These are phyloP conservation scores for Callyntrura guangdongensis DNA, from an alignment of 2,888 invertebrate species.

Conservation along the genomic window DNA sequence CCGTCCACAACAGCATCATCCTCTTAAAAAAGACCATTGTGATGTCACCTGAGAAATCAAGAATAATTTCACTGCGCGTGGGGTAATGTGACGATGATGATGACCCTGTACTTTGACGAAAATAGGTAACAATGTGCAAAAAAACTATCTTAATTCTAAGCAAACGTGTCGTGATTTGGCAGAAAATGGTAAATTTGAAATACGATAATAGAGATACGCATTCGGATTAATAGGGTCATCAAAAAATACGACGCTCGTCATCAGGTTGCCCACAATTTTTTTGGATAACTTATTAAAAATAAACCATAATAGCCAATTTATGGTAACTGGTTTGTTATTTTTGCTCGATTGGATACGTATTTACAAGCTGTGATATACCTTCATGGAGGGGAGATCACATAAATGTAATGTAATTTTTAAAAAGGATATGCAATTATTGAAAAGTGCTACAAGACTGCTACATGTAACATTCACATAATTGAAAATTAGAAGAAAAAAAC, in stretches of 20 bases:
- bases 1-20: not conserved
- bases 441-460: no score
- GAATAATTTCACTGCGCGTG: not conserved
- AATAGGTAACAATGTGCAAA: not conserved
- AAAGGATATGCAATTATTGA: no score
- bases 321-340: no score
- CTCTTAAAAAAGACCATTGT: not conserved
- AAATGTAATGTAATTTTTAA: no score
- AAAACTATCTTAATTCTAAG: not conserved
- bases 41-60: slow-evolving; percentile 26
- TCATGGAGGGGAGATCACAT: no score
- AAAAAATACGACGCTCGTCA: not conserved
- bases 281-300: no score
- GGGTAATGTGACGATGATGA: not conserved
- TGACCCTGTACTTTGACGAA: slow-evolving; percentile 25
- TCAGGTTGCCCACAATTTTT: no score
- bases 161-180: slow-evolving; percentile 2
- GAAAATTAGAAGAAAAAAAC: no score
- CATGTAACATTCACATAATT: no score
- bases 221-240: not conserved
- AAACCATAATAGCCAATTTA: no score
- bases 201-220: not conserved
- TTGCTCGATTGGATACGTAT: no score
- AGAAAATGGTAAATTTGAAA: slow-evolving; percentile 23
- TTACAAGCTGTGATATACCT: no score